A percentile compares a stretch with the other conserved stretches of the same genome.
phyloP scores from a whole-genome alignment of 2,888 invertebrate genomes.

The Tuberolachnus salignus region DNA sequence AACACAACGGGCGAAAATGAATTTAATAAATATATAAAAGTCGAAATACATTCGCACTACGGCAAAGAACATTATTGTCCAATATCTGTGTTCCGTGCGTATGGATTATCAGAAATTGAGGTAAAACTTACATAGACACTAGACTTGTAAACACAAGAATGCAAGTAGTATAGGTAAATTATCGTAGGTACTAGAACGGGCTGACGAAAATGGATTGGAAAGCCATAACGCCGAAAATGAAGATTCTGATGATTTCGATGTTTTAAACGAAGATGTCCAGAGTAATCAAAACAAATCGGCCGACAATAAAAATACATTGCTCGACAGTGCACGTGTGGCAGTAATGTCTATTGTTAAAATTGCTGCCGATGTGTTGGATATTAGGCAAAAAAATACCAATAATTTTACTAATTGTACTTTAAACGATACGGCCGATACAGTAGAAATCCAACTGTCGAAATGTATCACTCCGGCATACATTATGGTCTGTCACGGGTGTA shows the following conservation, averaged over 20 bases:
- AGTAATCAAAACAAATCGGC: constrained; percentile 61
- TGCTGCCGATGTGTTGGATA: constrained; percentile 83
- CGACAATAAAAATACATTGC: constrained; percentile 70
- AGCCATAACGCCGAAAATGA: constrained; percentile 71
- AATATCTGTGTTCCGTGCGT: constrained; percentile 90
- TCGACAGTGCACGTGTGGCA: constrained; percentile 87
- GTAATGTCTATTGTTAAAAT: constrained; percentile 91
- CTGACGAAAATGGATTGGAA: constrained; percentile 58
- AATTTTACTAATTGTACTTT: constrained; percentile 3
- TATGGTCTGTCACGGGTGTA: constrained; percentile 78
- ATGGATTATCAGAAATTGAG: constrained; percentile 91
- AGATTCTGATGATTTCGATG: constrained; percentile 68
- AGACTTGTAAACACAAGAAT: neutral
- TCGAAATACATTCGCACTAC: constrained; percentile 89
- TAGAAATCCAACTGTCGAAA: constrained; percentile 61
- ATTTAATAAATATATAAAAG: constrained; percentile 61
- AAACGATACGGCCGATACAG: constrained; percentile 61
- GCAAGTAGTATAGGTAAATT: neutral
- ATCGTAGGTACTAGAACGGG: constrained; percentile 59
- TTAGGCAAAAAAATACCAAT: constrained; percentile 62
- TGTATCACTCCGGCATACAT: constrained; percentile 78
- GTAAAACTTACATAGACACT: constrained; percentile 63
- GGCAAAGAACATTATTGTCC: constrained; percentile 98
- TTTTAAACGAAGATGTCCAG: constrained; percentile 72
- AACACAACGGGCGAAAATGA: constrained; percentile 65